Percentiles rank a stretch among this genome's conserved stretches.
These are phyloP conservation scores for Seriola aureovittata DNA, from an alignment of 2,113 vertebrate genomes.

Conservation along the genomic window DNA sequence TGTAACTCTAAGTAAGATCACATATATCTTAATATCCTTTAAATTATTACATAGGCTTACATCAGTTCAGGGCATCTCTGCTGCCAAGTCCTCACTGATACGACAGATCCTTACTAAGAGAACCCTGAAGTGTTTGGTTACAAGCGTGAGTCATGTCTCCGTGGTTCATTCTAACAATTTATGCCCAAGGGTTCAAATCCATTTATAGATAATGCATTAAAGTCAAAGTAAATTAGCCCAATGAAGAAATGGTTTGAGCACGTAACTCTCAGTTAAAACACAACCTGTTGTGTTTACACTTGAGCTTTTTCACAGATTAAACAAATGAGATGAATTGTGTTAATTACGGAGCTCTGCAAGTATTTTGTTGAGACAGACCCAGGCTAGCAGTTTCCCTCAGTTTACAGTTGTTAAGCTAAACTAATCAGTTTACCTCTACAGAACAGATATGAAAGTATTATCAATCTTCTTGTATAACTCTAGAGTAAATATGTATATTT, in stretches of 20 bases:
- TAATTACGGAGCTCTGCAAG: neutral
- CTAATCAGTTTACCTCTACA: too few relatives aligned
- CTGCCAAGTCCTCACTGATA: conserved; percentile 14
- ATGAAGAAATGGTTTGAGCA: neutral
- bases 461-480: neutral
- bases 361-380: neutral
- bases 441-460: neutral
- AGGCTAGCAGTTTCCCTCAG: neutral
- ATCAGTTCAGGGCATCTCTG: neutral
- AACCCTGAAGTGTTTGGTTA: neutral
- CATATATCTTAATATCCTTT: neutral
- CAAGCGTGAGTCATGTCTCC: neutral
- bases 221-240: neutral
- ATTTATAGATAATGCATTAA: neutral
- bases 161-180: neutral
- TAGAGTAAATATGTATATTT: neutral
- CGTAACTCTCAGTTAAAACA: neutral
- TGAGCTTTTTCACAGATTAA: neutral
- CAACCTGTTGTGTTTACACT: neutral
- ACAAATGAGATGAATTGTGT: neutral
- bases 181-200: neutral
- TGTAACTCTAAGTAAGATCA: neutral
- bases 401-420: too few relatives aligned
- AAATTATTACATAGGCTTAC: neutral
- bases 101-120: neutral